Evolutionary conservation across 2,113 vertebrate genomes (phyloP), one percentile per base, ranked within the genome.

Genomic region (Synodontis membranacea): DNA sequence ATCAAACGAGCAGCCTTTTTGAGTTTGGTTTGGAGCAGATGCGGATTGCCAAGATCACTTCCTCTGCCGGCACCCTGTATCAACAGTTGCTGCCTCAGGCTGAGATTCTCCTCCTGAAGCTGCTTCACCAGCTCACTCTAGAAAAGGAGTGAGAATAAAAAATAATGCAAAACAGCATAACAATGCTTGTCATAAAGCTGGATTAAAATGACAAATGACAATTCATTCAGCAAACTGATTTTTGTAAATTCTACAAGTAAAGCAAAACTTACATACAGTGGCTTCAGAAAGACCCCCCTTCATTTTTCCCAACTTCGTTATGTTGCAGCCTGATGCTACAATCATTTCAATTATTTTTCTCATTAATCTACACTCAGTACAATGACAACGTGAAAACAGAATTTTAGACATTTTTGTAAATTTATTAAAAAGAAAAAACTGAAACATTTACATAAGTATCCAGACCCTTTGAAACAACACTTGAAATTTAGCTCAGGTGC

Each of bases 1-100:
- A 97, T 96, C 79, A 91, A 94, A 34, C 89, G 92, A 25, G 91
- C 91, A 0, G 97, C 96, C 91, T 94, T 94, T 89, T 94, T 95
- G 75, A 98, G 93, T 83, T 95, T 95, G 84, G 75, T 85, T 52
- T 87, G 94, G 11, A 96, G 91, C 54, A 68, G 85, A 52, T 19
- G 79, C 28, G 86, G 66, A 46, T 89, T 68, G 21, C 64, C 80
- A 72, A 8, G 1, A 28, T 37, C 28, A 80, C 25, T 60, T 21
- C 82, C 39, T 84, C 84, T 85, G 48, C 56, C 3, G 28, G 81
- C 44, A 60, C 2, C 80, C 25, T 39, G 0, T 0, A 76, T 42
- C 78, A 88, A 44, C 48, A 93, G 90, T 78, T 90, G 54, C 48
- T 93, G 92, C 54, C 56, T 91, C 82, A 92, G 80, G 50, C 42